These are phyloP conservation scores for Apogon talboti DNA, from an alignment of 2,797 vertebrate species.

Conservation along the genomic window DNA sequence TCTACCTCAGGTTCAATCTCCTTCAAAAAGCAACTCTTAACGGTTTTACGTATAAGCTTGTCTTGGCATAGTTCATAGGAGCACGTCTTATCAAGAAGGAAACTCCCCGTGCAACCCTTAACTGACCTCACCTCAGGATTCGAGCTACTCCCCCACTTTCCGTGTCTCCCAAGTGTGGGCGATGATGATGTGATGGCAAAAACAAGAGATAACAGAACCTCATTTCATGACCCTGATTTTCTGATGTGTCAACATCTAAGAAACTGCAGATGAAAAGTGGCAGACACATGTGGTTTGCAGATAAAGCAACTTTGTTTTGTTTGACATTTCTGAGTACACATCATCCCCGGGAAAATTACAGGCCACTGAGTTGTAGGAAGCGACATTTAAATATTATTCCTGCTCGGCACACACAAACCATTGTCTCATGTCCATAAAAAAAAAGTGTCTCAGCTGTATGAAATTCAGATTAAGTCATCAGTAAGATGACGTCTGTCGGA, in stretches of 20 bases:
- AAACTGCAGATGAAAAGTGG: slow-evolving; percentile 38
- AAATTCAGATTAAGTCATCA: slow-evolving; percentile 80
- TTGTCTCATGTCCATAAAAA: slow-evolving; percentile 39
- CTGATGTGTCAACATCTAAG: slow-evolving; percentile 37
- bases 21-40: slow-evolving; percentile 11
- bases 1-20: slow-evolving; percentile 1
- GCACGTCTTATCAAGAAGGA: slow-evolving; percentile 45
- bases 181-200: slow-evolving; percentile 54
- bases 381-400: slow-evolving; percentile 29
- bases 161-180: slow-evolving; percentile 27
- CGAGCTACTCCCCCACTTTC: slow-evolving; percentile 52
- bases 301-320: slow-evolving; percentile 45
- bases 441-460: slow-evolving; percentile 47
- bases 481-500: slow-evolving; percentile 69
- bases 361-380: slow-evolving; percentile 26
- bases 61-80: slow-evolving; percentile 21
- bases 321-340: slow-evolving; percentile 49
- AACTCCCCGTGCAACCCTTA: slow-evolving; percentile 44
- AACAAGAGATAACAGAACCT: slow-evolving; percentile 58
- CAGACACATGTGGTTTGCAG: slow-evolving; percentile 32
- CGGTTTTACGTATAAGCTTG: slow-evolving; percentile 22
- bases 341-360: slow-evolving; percentile 62
- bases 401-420: slow-evolving; percentile 28
- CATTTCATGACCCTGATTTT: slow-evolving; percentile 32
- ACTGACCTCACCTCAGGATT: slow-evolving; percentile 56